These are phyloP conservation scores for Drosophila athabasca DNA, from an alignment of 1,140 invertebrate genomes.

Conservation along the genomic window DNA sequence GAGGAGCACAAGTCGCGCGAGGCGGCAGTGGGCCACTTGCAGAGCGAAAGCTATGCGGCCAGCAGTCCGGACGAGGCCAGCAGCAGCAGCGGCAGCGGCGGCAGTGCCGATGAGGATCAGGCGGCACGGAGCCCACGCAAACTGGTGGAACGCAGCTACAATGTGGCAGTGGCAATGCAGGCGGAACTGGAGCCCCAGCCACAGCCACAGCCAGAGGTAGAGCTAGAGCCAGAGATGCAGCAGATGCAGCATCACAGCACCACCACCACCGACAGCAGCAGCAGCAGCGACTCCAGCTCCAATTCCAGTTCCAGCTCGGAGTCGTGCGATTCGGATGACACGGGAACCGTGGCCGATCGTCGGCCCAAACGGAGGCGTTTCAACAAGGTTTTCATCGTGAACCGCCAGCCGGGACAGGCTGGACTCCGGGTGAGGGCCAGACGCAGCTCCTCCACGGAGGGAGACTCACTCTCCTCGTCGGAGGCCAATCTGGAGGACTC, in stretches of 20 bases:
- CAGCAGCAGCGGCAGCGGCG: slow-evolving; percentile 29
- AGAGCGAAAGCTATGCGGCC: slow-evolving; percentile 74
- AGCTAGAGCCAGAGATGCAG: slow-evolving; percentile 48
- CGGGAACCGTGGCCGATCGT: slow-evolving; percentile 76
- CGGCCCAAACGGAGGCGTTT: slow-evolving; percentile 87
- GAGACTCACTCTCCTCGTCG: slow-evolving; percentile 83
- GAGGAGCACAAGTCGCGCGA: slow-evolving; percentile 17
- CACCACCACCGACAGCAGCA: slow-evolving; percentile 54
- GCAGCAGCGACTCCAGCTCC: slow-evolving; percentile 42
- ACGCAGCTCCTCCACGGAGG: slow-evolving; percentile 87
- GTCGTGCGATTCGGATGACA: slow-evolving; percentile 77
- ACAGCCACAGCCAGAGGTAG: neutral
- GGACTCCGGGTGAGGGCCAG: slow-evolving; percentile 21
- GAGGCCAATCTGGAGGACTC: slow-evolving; percentile 85
- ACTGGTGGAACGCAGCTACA: slow-evolving; percentile 84
- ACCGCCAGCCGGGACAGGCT: slow-evolving; percentile 77
- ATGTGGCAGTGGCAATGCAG: slow-evolving; percentile 84
- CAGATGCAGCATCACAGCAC: slow-evolving; percentile 68
- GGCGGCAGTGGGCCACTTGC: slow-evolving; percentile 35
- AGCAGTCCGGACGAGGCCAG: slow-evolving; percentile 69
- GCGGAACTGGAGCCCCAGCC: slow-evolving; percentile 50
- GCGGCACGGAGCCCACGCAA: slow-evolving; percentile 40
- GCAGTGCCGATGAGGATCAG: slow-evolving; percentile 29
- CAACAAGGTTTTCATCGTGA: slow-evolving; percentile 90
- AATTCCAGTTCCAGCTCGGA: slow-evolving; percentile 70